A percentile compares a stretch with the other conserved stretches of the same genome.
These are phyloP conservation scores for Styela clava DNA, from an alignment of 23 tunicate genomes.

Conservation along the genomic window DNA sequence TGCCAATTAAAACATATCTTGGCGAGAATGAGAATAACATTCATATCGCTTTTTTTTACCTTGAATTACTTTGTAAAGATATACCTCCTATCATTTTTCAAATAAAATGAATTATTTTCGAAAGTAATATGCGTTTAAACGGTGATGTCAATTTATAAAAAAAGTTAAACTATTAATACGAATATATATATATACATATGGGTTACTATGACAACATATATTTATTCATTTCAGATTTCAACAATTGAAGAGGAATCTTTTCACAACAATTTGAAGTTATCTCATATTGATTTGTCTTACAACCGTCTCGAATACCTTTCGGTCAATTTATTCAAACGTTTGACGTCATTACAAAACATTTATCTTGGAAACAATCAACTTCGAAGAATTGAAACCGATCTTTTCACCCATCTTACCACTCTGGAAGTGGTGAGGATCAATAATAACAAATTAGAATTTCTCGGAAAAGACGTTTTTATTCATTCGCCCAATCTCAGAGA, in stretches of 20 bases:
- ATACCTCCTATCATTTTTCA: too few relatives aligned
- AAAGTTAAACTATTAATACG: too few relatives aligned
- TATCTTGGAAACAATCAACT: neutral
- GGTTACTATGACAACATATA: too few relatives aligned
- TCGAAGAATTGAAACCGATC: neutral
- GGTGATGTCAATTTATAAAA: too few relatives aligned
- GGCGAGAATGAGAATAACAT: too few relatives aligned
- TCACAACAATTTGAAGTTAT: neutral
- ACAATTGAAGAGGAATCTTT: neutral
- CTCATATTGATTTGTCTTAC: constrained; percentile 8
- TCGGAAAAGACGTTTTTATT: neutral
- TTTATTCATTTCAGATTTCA: neutral
- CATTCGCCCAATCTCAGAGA: neutral
- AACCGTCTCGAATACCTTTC: neutral
- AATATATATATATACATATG: too few relatives aligned
- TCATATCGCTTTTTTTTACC: too few relatives aligned
- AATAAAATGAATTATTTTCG: too few relatives aligned
- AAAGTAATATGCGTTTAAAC: too few relatives aligned
- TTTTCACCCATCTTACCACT: neutral
- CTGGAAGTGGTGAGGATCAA: neutral
- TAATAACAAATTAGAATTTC: neutral
- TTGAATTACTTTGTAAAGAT: too few relatives aligned
- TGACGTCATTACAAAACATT: neutral
- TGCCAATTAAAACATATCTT: too few relatives aligned
- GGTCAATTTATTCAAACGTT: neutral